phyloP scores from a whole-genome alignment of 2,888 invertebrate genomes.

The Trichopria drosophilae region DNA sequence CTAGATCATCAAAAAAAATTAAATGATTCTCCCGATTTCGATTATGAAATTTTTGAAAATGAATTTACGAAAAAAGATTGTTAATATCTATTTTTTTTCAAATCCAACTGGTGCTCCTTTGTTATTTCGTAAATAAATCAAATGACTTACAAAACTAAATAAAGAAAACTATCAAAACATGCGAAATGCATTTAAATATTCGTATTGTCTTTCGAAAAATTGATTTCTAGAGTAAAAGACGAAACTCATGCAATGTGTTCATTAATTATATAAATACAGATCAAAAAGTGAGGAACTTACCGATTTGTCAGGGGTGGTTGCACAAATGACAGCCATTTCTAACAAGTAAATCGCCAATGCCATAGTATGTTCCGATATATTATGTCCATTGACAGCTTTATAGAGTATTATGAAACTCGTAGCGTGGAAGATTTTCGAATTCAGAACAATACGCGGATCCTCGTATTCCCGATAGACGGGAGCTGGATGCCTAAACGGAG shows the following conservation, averaged over 20 bases:
- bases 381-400: slow-evolving; percentile 76
- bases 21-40: no score
- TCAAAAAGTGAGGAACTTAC: slow-evolving; percentile 48
- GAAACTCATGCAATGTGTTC: no score
- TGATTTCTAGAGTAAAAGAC: neutral
- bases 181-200: neutral
- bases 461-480: slow-evolving; percentile 67
- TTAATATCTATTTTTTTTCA: no score
- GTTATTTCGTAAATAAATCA: no score
- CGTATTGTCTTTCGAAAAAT: neutral
- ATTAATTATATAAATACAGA: slow-evolving; percentile 6
- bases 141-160: no score
- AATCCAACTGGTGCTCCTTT: no score
- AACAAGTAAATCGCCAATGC: slow-evolving; percentile 84
- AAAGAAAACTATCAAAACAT: no score
- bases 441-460: slow-evolving; percentile 68
- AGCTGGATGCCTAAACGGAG: slow-evolving; percentile 76
- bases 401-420: slow-evolving; percentile 81
- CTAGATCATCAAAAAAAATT: no score
- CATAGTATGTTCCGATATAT: slow-evolving; percentile 84
- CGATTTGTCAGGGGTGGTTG: slow-evolving; percentile 56
- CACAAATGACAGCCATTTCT: slow-evolving; percentile 74
- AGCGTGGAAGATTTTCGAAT: slow-evolving; percentile 69
- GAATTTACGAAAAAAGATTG: no score
- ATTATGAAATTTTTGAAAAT: no score